phyloP scores from a whole-genome alignment of 2,888 invertebrate species.

The Campaea margaritaria region DNA sequence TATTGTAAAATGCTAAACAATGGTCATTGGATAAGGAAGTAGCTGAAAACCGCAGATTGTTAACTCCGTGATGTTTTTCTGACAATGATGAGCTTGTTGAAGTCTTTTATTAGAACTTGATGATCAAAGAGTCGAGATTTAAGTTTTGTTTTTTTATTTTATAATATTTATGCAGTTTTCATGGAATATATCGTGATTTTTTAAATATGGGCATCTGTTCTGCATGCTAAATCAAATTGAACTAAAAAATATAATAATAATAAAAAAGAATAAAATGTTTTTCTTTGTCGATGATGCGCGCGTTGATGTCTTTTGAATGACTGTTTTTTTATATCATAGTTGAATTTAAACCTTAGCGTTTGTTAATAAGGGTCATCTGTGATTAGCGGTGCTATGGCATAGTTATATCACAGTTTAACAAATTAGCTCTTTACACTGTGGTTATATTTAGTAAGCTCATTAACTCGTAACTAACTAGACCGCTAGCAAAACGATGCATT shows the following conservation, averaged over 20 bases:
- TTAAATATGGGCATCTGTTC: constrained; percentile 4
- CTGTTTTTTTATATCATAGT: constrained; percentile 20
- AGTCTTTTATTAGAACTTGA: constrained; percentile 46
- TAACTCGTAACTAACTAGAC: neutral
- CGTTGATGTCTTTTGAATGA: constrained; percentile 55
- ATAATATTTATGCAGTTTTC: constrained; percentile 12
- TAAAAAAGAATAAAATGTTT: neutral
- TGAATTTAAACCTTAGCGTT: neutral
- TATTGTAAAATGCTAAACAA: constrained; percentile 35
- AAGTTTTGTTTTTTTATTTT: constrained; percentile 4
- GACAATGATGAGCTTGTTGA: constrained; percentile 35
- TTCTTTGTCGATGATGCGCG: constrained; percentile 22
- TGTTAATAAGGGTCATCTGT: neutral
- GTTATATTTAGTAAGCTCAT: neutral
- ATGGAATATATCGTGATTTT: constrained; percentile 5
- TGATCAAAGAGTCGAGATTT: constrained; percentile 4
- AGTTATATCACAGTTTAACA: no score
- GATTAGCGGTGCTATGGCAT: neutral
- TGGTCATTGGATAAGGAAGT: constrained; percentile 35
- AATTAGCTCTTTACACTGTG: no score
- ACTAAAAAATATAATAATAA: neutral
- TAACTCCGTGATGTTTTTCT: constrained; percentile 23
- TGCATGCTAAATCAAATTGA: constrained; percentile 8
- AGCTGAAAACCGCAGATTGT: constrained; percentile 18
- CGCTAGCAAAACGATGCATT: neutral